phyloP scores from a whole-genome alignment of 2,113 vertebrate genomes.

The Marmota monax region DNA sequence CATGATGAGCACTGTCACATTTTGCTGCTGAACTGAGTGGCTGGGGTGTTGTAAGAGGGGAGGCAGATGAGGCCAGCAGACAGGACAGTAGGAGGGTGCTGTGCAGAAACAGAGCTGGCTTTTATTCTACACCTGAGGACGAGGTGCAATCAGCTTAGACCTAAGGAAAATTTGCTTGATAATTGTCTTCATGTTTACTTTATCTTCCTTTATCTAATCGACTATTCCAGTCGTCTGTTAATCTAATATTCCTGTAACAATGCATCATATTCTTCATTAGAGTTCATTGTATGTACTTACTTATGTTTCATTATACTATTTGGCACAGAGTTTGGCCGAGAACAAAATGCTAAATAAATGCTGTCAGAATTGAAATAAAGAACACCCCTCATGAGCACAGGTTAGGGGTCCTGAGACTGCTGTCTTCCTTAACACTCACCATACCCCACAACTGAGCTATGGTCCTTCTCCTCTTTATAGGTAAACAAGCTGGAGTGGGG shows the following conservation, averaged over 20 bases:
- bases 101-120: background rate
- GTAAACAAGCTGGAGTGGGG: background rate
- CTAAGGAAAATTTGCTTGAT: background rate
- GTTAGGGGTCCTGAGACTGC: background rate
- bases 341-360: background rate
- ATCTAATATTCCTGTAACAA: background rate
- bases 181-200: background rate
- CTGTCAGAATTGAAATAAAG: background rate
- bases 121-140: background rate
- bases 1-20: background rate
- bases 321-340: background rate
- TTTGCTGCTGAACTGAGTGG: background rate
- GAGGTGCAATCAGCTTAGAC: background rate
- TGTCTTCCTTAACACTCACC: background rate
- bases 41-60: accelerated
- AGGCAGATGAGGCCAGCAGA: accelerated
- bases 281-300: background rate
- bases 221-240: too few relatives aligned
- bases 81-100: background rate
- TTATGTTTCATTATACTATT: background rate
- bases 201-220: background rate
- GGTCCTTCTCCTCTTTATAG: background rate
- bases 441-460: background rate
- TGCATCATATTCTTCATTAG: background rate
- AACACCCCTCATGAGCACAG: background rate